Evolutionary conservation across 2,888 invertebrate genomes (phyloP), one percentile per base, ranked within the genome.

Genomic region (Eilema depressum): DNA sequence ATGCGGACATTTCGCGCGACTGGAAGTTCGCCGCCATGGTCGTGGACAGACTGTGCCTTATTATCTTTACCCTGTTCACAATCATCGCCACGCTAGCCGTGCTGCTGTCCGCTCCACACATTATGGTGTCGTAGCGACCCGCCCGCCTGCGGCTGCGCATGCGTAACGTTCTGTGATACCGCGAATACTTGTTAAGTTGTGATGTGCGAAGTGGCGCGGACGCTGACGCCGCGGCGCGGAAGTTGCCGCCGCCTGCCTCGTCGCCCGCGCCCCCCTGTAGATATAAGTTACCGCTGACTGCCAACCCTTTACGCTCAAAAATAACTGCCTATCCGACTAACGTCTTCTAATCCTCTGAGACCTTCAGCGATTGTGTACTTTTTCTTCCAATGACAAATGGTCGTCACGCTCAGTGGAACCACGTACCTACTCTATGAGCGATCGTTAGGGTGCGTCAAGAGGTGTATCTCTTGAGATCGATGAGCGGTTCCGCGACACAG

Each of bases 21-120:
- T 99, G 99, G 99, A 99, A 99, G 96, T 99, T 99, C 96, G 99
- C 99, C 95, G 99, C 99, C 96, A 99, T 99, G 98, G 99, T 99
- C 96, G 98, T 99, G 96, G 99, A 99, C 97, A 98, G 99, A 97
- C 97, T 99, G 97, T 99, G 99, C 98, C 98, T 99, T 97, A 98
- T 99, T 97, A 98, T 99, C 96, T 99, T 99, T 97, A 98, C 99
- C 96, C 97, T 98, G 96, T 99, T 99, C 97, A 99, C 99, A 96
- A 98, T 98, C 97, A 97, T 98, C 96, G 98, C 98, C 96, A 98
- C 99, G 95, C 97, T 98, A 96, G 98, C 98, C 96, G 98, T 99
- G 96, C 97, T 99, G 95, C 97, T 98, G 96, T 98, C 98, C 95
- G 99, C 99, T 95, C 99, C 99, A 90, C 98, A 99, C 97, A 98